Evolutionary conservation across 2,888 invertebrate genomes (phyloP), one percentile per base, ranked within the genome.

Genomic region (Plagodis dolabraria): DNA sequence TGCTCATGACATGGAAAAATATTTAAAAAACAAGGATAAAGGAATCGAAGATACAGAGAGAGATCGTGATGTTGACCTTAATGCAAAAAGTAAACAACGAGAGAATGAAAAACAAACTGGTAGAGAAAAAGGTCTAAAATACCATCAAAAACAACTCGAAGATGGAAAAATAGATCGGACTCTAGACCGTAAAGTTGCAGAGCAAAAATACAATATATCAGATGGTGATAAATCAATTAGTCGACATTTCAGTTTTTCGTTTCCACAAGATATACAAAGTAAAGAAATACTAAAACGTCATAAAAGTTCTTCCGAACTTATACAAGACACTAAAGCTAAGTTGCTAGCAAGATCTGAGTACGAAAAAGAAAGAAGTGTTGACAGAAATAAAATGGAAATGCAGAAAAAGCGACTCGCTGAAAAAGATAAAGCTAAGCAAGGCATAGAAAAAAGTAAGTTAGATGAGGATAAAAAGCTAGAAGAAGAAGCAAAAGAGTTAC

Each of bases 301-400:
- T 47, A 69, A 74, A 58, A 82, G 76, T 67, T 88, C 89, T 7
- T 75, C 80, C 10, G 82, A 85, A 65, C 69, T 88, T 45, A 80
- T 87, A 47, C 77, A 71, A 72, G 71, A 82, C 48, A 80, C 77
- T 5, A 70, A 75, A 70, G 75, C 83, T 59, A 82, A 67, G 68
- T 60, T 81, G 36, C 46, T 63, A 47, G 63, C 54, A 36, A 75
- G 67, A 68, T 60, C 53, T 55, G 58, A 70, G 59, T 64, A 73
- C 60, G 57, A 75, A 46, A 58, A 48, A 50, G 58, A 47, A 53
- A 12, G 33, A 47, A 2, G 38, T 22, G 53, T 67, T 54, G 65
- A 71, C 56, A 57, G 74, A 53, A 61, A 38, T 12, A 57, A 67
- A 66, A 45, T 47, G 40, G 47, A 65, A 51, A 64, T 69, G 52